Percentiles rank a stretch among this genome's conserved stretches.
Conservation (phyloP, 2,113 vertebrate genomes). For the Engystomops pustulosus region DNA sequence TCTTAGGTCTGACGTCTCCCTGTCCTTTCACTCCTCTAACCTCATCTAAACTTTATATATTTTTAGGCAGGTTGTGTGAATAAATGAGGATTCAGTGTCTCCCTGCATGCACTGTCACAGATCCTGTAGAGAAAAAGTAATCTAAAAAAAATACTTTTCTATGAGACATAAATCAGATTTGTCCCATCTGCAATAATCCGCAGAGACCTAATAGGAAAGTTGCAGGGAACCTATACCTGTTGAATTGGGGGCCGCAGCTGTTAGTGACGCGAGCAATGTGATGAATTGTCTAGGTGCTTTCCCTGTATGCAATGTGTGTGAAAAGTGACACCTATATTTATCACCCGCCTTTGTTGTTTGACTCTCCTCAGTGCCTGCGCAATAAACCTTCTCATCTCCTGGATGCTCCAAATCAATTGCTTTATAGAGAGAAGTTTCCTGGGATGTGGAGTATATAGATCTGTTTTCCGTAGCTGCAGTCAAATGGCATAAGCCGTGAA, state of each 20-base stretch:
- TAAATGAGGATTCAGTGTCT: too few relatives aligned
- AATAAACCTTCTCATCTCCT: neutral
- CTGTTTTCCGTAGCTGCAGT: constrained; percentile 19
- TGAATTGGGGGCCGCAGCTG: neutral
- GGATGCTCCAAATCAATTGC: neutral
- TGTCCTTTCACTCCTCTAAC: too few relatives aligned
- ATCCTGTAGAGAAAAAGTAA: too few relatives aligned
- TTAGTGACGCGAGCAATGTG: neutral
- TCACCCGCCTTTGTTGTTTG: neutral
- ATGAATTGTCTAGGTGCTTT: neutral
- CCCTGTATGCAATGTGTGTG: neutral
- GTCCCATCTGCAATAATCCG: too few relatives aligned
- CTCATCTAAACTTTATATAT: too few relatives aligned
- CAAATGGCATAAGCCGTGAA: constrained; percentile 34
- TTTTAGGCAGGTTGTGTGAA: too few relatives aligned
- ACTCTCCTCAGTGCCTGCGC: neutral
- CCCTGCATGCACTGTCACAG: too few relatives aligned
- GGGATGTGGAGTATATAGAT: neutral
- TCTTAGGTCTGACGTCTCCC: too few relatives aligned
- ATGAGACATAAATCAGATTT: too few relatives aligned
- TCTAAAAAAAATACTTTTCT: too few relatives aligned
- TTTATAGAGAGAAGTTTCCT: neutral
- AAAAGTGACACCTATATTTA: neutral
- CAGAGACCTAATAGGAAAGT: neutral
- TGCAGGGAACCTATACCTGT: neutral